phyloP scores from a whole-genome alignment of 2,113 vertebrate genomes.

The Mugil cephalus region DNA sequence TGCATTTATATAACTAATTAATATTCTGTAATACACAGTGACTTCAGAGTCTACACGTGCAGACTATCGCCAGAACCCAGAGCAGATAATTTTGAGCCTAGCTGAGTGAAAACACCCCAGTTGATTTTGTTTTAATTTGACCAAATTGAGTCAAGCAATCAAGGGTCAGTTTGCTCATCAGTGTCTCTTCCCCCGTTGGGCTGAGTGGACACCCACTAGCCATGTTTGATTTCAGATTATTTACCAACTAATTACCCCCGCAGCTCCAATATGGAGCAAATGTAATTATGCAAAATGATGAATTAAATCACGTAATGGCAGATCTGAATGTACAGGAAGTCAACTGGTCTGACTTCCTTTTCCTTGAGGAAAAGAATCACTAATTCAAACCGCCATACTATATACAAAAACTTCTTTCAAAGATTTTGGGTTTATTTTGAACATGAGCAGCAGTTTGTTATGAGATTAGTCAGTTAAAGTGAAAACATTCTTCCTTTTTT shows the following conservation, averaged over 20 bases:
- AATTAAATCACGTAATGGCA: slow-evolving; percentile 33
- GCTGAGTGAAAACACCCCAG: slow-evolving; percentile 13
- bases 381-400: too few relatives aligned
- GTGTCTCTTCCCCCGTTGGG: slow-evolving; percentile 34
- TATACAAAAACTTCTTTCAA: background rate
- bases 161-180: slow-evolving; percentile 68
- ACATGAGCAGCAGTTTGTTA: background rate
- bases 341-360: slow-evolving; percentile 5
- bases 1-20: background rate
- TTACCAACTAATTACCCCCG: slow-evolving; percentile 68
- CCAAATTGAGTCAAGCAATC: slow-evolving; percentile 53
- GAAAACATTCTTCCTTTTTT: background rate
- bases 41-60: background rate
- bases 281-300: slow-evolving; percentile 46
- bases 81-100: background rate
- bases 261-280: slow-evolving; percentile 26
- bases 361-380: background rate
- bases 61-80: background rate
- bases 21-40: background rate
- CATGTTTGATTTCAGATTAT: slow-evolving; percentile 68
- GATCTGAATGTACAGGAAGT: background rate
- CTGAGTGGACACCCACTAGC: slow-evolving; percentile 48
- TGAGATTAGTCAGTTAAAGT: slow-evolving; percentile 18
- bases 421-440: slow-evolving; percentile 19
- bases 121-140: slow-evolving; percentile 55